Base-by-base conservation (phyloP, 2,888 invertebrate genomes). In the Drosophila nr. perissopoda region DNA sequence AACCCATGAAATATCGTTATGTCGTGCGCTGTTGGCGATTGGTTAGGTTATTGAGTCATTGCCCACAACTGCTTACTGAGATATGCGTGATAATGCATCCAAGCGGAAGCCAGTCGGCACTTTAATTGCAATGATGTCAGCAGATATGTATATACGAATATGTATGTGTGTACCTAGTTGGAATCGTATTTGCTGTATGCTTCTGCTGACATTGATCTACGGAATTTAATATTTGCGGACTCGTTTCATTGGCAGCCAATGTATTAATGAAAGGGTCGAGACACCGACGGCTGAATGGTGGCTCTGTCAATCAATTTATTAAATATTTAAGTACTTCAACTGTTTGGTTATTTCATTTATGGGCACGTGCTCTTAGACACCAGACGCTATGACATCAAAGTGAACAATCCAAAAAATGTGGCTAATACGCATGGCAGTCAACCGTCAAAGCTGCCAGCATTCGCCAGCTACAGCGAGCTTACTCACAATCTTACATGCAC, bases 251-350 rank as follows among this genome's bases (percentile, higher is more conserved):
- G 38, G 48, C 49, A 27, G 18, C n/a, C n/a, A 31, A 65, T 56
- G 21, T 36, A 29, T 56, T 31, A 21, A 38, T 21, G 21, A 68
- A 25, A 6, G 29, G 36, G 58, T 40, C 51, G n/a, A 16, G n/a
- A 18, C 7, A 33, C 33, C 63, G 34, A 56, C 60, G 54, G 49
- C 2, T 38, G 18, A 58, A 21, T 48, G 56, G 40, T 38, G 53
- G 69, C 57, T 34, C 52, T 83, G 83, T 69, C 81, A 87, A 76
- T 83, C 66, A 75, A 72, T 74, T 76, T 61, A 76, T 69, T 84
- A 73, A 84, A 85, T 82, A 85, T 77, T 82, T 77, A 79, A 79
- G 70, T 67, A 84, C 68, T 80, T 71, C 63, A 60, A 48, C 73
- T 61, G 65, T 38, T 58, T 64, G 57, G 69, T 49, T 65, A 80